Percentiles rank a stretch among this genome's conserved stretches.
These are phyloP conservation scores for Heliothis virescens DNA, from an alignment of 1,140 invertebrate species.

Conservation along the genomic window DNA sequence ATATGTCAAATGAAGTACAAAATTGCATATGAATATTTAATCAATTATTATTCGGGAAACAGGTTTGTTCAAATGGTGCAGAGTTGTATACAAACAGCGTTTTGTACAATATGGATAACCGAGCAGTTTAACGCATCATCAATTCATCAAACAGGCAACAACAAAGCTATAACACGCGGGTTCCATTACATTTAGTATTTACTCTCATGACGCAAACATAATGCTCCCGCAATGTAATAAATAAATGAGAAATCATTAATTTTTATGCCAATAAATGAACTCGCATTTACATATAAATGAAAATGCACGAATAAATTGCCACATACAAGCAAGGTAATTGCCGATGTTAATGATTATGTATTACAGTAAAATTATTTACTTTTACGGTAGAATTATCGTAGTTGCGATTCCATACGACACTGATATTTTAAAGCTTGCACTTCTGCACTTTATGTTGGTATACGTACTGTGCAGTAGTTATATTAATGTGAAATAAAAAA, in stretches of 20 bases:
- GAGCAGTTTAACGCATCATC: conserved; percentile 1
- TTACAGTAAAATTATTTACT: too few relatives aligned
- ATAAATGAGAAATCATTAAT: background rate
- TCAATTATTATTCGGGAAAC: background rate
- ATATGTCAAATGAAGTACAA: background rate
- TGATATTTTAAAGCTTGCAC: too few relatives aligned
- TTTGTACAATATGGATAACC: conserved; percentile 15
- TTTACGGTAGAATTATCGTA: too few relatives aligned
- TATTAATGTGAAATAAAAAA: too few relatives aligned
- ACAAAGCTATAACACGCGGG: background rate
- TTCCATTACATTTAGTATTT: background rate
- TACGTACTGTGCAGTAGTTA: too few relatives aligned
- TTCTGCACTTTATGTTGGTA: too few relatives aligned
- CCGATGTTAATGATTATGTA: background rate
- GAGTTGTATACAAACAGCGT: background rate
- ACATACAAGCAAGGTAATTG: background rate
- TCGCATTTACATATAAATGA: background rate
- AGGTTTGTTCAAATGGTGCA: conserved; percentile 27
- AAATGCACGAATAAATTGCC: background rate
- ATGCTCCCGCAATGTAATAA: background rate
- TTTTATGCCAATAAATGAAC: background rate
- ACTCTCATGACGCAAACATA: background rate
- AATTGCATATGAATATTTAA: conserved; percentile 11
- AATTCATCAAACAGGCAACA: conserved; percentile 1
- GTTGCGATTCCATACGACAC: too few relatives aligned